Conservation (phyloP, 1,140 invertebrate species). For the Mylabris phalerata region DNA sequence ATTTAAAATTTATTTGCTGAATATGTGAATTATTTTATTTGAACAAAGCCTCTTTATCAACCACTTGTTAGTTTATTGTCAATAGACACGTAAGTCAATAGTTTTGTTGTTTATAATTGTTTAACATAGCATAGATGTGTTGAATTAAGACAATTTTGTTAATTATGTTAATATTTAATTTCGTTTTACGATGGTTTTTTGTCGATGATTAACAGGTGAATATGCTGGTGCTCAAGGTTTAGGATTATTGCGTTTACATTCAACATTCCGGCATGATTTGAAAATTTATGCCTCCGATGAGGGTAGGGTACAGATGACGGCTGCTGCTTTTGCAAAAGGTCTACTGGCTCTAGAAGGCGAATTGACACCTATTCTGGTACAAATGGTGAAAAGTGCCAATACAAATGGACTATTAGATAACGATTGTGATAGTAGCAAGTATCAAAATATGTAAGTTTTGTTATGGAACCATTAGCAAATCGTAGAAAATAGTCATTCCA, state of each 20-base stretch:
- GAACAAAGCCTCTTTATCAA: too few relatives aligned
- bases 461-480: not conserved
- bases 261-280: constrained; percentile 96
- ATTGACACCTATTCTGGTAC: constrained; percentile 95
- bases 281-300: constrained; percentile 99
- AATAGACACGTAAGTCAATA: too few relatives aligned
- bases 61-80: too few relatives aligned
- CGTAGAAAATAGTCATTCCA: constrained; percentile 40
- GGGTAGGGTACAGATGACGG: constrained; percentile 98
- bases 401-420: constrained; percentile 97
- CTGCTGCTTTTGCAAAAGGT: constrained; percentile 98
- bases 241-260: constrained; percentile 88
- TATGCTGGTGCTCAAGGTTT: constrained; percentile 85
- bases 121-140: too few relatives aligned
- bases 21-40: not conserved
- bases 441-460: constrained; percentile 81
- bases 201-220: constrained; percentile 57
- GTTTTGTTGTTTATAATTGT: too few relatives aligned
- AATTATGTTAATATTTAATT: too few relatives aligned
- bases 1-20: not conserved
- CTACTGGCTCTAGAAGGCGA: constrained; percentile 95
- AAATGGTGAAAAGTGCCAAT: constrained; percentile 99
- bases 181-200: not conserved
- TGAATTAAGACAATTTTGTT: too few relatives aligned
- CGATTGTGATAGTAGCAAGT: constrained; percentile 94